These are phyloP conservation scores for Melanotaenia maccullochi DNA, from an alignment of 2,797 vertebrate species.

Conservation along the genomic window DNA sequence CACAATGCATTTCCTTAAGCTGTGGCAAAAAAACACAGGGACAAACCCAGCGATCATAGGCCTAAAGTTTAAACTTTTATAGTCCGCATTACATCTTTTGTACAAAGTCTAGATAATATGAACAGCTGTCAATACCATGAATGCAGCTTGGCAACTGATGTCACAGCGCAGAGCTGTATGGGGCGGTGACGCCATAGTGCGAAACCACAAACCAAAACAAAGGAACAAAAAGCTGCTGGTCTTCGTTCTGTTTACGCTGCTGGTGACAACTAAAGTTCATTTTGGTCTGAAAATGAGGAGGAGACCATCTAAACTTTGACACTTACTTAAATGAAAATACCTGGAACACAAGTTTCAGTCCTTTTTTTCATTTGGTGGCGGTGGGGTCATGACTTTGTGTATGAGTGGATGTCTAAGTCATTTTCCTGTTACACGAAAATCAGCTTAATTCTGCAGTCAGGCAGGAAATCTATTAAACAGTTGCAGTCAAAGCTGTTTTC, in stretches of 20 bases:
- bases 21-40: not conserved
- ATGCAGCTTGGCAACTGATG: not conserved
- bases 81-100: not conserved
- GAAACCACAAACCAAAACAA: conserved; percentile 2
- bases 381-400: too few species aligned
- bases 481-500: too few species aligned
- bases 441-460: too few species aligned
- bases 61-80: not conserved
- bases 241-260: not conserved
- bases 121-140: not conserved
- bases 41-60: too few species aligned
- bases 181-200: not conserved
- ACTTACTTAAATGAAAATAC: too few species aligned
- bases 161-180: not conserved
- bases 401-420: too few species aligned
- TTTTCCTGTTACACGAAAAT: too few species aligned
- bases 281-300: not conserved
- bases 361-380: too few species aligned
- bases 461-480: too few species aligned
- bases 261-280: not conserved
- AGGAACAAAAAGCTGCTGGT: not conserved
- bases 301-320: too few species aligned
- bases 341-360: too few species aligned
- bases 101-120: not conserved
- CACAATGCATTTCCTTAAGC: not conserved